These are phyloP conservation scores for Gavia stellata DNA, from an alignment of 2,113 vertebrate genomes.

Conservation along the genomic window DNA sequence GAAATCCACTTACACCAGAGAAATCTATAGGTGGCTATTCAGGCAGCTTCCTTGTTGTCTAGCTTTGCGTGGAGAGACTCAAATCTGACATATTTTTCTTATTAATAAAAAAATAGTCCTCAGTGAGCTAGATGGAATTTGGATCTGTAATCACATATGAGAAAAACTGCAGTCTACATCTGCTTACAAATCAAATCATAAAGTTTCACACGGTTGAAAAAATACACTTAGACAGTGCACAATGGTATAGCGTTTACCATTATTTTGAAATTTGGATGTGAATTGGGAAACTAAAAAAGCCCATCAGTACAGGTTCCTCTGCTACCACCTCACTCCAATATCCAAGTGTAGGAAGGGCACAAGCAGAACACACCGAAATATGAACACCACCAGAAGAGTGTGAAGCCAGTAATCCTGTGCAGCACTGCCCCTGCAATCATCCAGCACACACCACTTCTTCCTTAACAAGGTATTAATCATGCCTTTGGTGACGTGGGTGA, in stretches of 20 bases:
- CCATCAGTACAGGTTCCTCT: neutral
- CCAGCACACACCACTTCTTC: neutral
- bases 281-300: neutral
- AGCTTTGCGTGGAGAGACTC: neutral
- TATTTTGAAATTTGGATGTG: neutral
- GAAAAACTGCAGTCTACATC: neutral
- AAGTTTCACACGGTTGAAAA: neutral
- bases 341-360: neutral
- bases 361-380: neutral
- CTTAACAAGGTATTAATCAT: neutral
- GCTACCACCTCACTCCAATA: neutral
- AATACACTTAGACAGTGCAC: neutral
- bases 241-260: neutral
- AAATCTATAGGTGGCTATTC: neutral
- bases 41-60: neutral
- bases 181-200: neutral
- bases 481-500: neutral
- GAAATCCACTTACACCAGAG: neutral
- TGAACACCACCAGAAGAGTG: rapidly evolving
- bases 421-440: too few relatives aligned
- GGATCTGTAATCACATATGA: neutral
- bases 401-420: neutral
- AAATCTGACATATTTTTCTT: neutral
- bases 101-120: neutral
- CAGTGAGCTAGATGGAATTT: neutral